These are phyloP conservation scores for Habroteleia sp. DNA, from an alignment of 2,888 invertebrate species.

Conservation along the genomic window DNA sequence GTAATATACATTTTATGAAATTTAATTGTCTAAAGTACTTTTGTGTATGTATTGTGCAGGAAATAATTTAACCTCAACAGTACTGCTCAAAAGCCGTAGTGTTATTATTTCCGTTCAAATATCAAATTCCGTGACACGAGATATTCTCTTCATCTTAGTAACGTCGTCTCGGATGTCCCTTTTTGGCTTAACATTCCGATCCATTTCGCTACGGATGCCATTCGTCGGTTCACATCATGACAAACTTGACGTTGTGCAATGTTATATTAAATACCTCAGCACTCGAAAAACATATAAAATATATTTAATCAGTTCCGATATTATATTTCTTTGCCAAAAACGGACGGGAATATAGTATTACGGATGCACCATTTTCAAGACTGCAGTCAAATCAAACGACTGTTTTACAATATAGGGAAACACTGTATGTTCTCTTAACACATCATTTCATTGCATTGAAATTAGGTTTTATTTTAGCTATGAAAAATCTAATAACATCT, in stretches of 20 bases:
- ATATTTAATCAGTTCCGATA: constrained; percentile 49
- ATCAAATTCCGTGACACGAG: constrained; percentile 64
- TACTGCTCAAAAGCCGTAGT: constrained; percentile 58
- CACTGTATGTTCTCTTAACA: no score
- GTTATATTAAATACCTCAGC: constrained; percentile 63
- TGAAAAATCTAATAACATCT: no score
- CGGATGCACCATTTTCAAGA: not conserved
- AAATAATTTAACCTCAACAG: constrained; percentile 58
- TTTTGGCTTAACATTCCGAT: constrained; percentile 62
- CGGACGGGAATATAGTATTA: constrained; percentile 20
- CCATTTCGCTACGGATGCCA: constrained; percentile 64
- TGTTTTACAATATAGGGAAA: no score
- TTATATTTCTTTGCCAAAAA: constrained; percentile 31
- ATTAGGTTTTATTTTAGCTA: no score
- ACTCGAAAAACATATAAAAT: constrained; percentile 50
- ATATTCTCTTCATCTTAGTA: constrained; percentile 66
- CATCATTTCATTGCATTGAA: no score
- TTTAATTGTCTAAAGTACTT: constrained; percentile 33
- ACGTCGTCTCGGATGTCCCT: constrained; percentile 63
- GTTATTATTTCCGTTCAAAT: constrained; percentile 65
- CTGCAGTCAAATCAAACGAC: constrained; percentile 8
- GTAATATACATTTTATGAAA: constrained; percentile 21
- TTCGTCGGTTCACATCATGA: constrained; percentile 54
- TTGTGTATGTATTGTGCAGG: constrained; percentile 32
- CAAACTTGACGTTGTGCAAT: constrained; percentile 61